These are phyloP conservation scores for Standfussiana lucernea DNA, from an alignment of 2,888 invertebrate species.

Conservation along the genomic window DNA sequence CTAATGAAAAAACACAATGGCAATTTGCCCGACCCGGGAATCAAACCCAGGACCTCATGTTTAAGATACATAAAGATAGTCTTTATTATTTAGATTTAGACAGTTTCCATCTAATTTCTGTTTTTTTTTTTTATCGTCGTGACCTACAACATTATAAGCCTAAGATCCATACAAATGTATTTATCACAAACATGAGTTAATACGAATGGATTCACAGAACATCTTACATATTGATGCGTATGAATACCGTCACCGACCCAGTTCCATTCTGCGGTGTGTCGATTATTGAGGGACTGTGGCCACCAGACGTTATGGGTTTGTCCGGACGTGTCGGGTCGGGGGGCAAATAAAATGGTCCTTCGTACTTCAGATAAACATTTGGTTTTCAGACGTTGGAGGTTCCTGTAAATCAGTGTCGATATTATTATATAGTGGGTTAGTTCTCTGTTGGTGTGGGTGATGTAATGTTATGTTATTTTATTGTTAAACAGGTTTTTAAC, in stretches of 20 bases:
- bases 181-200: constrained; percentile 51
- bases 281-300: constrained; percentile 43
- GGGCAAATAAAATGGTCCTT: not conserved
- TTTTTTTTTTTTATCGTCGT: no score
- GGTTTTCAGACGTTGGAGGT: not conserved
- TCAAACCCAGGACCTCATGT: no score
- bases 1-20: no score
- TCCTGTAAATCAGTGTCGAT: not conserved
- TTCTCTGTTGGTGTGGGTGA: not conserved
- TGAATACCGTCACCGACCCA: constrained; percentile 57
- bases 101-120: not conserved
- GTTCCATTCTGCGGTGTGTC: constrained; percentile 53
- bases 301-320: constrained; percentile 25
- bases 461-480: not conserved
- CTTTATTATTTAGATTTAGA: not conserved
- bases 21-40: no score
- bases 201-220: constrained; percentile 49
- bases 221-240: constrained; percentile 65
- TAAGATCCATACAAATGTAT: constrained; percentile 26
- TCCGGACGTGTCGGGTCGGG: not conserved
- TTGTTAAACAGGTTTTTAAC: not conserved
- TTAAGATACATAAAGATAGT: no score
- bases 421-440: not conserved
- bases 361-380: not conserved
- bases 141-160: not conserved